These are phyloP conservation scores for Coecobrya sp. DNA, from an alignment of 2,888 invertebrate genomes.

Conservation along the genomic window DNA sequence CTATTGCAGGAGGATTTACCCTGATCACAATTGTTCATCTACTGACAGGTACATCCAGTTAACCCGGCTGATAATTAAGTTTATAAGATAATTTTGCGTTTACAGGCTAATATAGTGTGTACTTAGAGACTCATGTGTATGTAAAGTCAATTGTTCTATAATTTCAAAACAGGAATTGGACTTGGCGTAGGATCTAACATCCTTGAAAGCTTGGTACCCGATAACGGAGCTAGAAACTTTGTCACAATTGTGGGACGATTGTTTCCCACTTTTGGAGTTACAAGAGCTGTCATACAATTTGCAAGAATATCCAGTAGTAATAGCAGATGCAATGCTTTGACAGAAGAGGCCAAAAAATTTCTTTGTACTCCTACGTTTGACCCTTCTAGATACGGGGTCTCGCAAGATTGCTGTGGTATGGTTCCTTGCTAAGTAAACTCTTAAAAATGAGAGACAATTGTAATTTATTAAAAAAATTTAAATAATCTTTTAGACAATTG, in stretches of 20 bases:
- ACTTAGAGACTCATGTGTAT: too few species aligned
- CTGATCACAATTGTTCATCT: constrained; percentile 87
- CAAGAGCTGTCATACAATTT: constrained; percentile 31
- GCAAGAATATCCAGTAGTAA: constrained; percentile 79
- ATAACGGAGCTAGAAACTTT: background rate
- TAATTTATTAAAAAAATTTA: too few species aligned
- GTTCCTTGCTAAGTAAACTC: too few species aligned
- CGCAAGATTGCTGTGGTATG: constrained; percentile 83
- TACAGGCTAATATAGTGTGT: too few species aligned
- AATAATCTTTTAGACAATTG: constrained; percentile 80
- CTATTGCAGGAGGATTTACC: constrained; percentile 89
- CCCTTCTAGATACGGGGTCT: background rate
- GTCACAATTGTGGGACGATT: constrained; percentile 60
- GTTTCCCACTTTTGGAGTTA: constrained; percentile 83
- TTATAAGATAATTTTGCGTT: too few species aligned
- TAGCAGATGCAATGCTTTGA: constrained; percentile 81
- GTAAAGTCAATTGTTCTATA: background rate
- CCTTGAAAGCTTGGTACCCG: background rate
- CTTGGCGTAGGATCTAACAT: constrained; percentile 33
- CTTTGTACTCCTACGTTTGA: constrained; percentile 77
- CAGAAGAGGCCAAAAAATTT: constrained; percentile 56
- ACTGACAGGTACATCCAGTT: constrained; percentile 57
- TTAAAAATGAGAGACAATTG: too few species aligned
- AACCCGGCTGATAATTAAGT: too few species aligned
- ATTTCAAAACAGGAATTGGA: constrained; percentile 32